Base-by-base conservation (phyloP, 2,113 vertebrate genomes). In the Tychaedon coryphoeus region DNA sequence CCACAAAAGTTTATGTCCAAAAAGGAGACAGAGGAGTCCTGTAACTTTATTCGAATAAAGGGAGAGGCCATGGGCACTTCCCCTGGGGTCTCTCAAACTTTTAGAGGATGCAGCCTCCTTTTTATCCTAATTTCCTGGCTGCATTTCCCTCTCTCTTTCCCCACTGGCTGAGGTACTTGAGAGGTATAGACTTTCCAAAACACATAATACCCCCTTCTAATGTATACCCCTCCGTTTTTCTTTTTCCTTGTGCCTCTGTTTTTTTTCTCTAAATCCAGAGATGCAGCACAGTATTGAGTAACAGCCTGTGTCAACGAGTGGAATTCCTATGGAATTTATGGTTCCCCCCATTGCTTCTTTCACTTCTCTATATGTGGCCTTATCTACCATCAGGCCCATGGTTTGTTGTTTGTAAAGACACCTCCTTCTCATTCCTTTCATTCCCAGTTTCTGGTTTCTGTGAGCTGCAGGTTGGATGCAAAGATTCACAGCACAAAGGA, bases 91-190 rank as follows among this genome's bases (percentile, higher is more conserved):
- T 51, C 47, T 28, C 36, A 53, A 42, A 6, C 53, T 23, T 78
- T 77, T 42, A 53, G 10, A 64, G 29, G 18, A 13, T 12, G 14
- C 29, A 62, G 24, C 10, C 34, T 40, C 22, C 36, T 42, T 51
- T 40, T 33, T 22, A 22, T 42, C 58, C 19, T 3, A 5, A 42
- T 77, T 77, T 64, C 47, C 74, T 0, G 0, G 29, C 29, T 2
- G 1, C 23, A 42, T 51, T 64, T 42, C 24, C 31, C 10, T 51
- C 24, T 42, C 7, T 62, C 74, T 50, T 61, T 50, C 47, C 18
- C 8, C 19, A 23, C 8, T 77, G 36, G 23, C 36, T 34, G 47
- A 64, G 19, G 24, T 51, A 18, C 36, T 51, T 42, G 47, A 53
- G 23, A 77, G 47, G 31, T 64, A 23, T 14, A 34, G 7, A 14